Evolutionary conservation across 2,888 invertebrate genomes (phyloP), one percentile per base, ranked within the genome.

Genomic region (Rotaria macrura): DNA sequence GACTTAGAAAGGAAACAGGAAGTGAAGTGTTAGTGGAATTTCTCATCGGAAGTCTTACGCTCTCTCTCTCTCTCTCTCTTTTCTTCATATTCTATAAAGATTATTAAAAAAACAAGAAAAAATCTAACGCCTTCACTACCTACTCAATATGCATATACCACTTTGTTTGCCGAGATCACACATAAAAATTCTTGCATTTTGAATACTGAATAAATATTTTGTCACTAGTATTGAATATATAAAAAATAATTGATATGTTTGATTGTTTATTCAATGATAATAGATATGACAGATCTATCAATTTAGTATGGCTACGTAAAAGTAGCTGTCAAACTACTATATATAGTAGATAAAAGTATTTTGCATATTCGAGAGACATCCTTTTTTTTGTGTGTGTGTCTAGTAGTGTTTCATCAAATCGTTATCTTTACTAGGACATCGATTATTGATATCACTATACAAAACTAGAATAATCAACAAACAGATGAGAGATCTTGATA

Each of bases 21-120:
- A 65, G 65, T 65, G 65, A 65, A 65, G 65, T 65, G 65, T 65
- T 65, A 65, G 65, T 65, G 14, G 65, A 65, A 65, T n/a, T n/a
- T 65, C 65, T 65, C 65, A 65, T 65, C 65, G 65, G 65, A 34
- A 34, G 65, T 65, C 34, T 65, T n/a, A 34, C 12, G 29, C 65
- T 65, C 17, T 65, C 65, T 57, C 7, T 57, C n/a, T 12, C 12
- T 57, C n/a, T 1, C 7, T 57, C 0, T 57, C 14, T 57, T 57
- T 29, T 34, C 14, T 65, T 12, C n/a, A n/a, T n/a, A 55, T n/a
- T 65, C 23, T 52, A 52, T 23, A 12, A 29, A 29, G 65, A 5
- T 65, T 29, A 34, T 12, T 14, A 65, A 4, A 29, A 65, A 65
- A 34, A 34, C 12, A 29, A 65, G 34, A 65, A 29, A 65, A 65